A percentile compares a stretch with the other conserved stretches of the same genome.
Evolutionary conservation across 2,797 vertebrate genomes (phyloP).

Genomic region (Protonibea diacanthus): DNA sequence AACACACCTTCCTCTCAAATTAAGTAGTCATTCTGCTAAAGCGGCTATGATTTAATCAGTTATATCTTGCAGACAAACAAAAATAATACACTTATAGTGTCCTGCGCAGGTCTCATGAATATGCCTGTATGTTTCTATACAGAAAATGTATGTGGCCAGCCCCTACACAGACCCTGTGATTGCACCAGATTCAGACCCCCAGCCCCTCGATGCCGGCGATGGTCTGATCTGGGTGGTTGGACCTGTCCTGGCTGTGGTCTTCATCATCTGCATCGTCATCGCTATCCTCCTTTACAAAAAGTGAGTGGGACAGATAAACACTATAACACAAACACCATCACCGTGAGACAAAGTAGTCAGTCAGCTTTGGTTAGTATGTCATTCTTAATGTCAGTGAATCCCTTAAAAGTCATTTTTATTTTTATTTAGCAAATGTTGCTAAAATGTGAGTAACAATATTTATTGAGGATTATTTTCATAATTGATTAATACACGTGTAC

Average conservation of each 20-base stretch:
- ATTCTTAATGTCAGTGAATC: too few relatives aligned
- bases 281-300: slow-evolving; percentile 99
- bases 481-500: neutral
- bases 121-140: slow-evolving; percentile 52
- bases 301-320: slow-evolving; percentile 82
- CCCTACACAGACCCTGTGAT: slow-evolving; percentile 95
- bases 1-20: neutral
- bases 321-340: slow-evolving; percentile 4
- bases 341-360: slow-evolving; percentile 1
- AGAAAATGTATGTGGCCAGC: slow-evolving; percentile 95
- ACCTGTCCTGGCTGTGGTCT: slow-evolving; percentile 95
- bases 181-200: slow-evolving; percentile 93
- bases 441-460: neutral
- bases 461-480: neutral
- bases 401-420: too few relatives aligned
- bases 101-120: slow-evolving; percentile 15
- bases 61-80: neutral
- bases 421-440: neutral
- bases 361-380: slow-evolving; percentile 26
- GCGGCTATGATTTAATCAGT: neutral
- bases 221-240: slow-evolving; percentile 99
- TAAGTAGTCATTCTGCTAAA: neutral
- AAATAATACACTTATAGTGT: neutral
- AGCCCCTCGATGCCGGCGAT: slow-evolving; percentile 94
- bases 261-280: slow-evolving; percentile 99